phyloP scores from a whole-genome alignment of 2,113 vertebrate genomes.

The Callipepla californica region DNA sequence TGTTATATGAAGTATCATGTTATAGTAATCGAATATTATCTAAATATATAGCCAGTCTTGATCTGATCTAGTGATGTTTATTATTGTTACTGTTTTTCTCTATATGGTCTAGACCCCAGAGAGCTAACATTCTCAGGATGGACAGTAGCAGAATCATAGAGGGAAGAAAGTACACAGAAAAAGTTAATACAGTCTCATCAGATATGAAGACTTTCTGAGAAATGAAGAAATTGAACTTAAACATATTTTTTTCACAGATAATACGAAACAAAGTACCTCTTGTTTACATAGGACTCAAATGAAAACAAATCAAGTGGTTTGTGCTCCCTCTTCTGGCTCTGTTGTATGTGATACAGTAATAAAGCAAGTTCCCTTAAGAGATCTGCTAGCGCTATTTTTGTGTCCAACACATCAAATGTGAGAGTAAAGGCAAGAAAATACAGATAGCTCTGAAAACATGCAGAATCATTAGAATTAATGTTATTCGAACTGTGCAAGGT shows the following conservation, averaged over 20 bases:
- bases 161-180: conserved; percentile 22
- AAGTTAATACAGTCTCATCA: neutral
- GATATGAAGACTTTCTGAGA: neutral
- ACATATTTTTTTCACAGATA: neutral
- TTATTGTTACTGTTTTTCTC: conserved; percentile 29
- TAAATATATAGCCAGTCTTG: neutral
- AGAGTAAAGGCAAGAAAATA: neutral
- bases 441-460: neutral
- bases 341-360: neutral
- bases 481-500: neutral
- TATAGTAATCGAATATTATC: neutral
- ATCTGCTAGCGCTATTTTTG: neutral
- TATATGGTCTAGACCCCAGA: conserved; percentile 21
- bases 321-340: conserved; percentile 64
- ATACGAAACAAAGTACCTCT: conserved; percentile 29
- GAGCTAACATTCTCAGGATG: conserved; percentile 23
- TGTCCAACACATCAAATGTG: neutral
- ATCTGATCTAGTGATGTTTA: neutral
- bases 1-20: neutral
- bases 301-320: conserved; percentile 50
- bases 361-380: neutral
- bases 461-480: neutral
- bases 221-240: neutral
- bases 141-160: conserved; percentile 27
- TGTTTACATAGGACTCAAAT: conserved; percentile 29